Conservation (phyloP, 2,797 vertebrate genomes). For the Leuciscus waleckii region DNA sequence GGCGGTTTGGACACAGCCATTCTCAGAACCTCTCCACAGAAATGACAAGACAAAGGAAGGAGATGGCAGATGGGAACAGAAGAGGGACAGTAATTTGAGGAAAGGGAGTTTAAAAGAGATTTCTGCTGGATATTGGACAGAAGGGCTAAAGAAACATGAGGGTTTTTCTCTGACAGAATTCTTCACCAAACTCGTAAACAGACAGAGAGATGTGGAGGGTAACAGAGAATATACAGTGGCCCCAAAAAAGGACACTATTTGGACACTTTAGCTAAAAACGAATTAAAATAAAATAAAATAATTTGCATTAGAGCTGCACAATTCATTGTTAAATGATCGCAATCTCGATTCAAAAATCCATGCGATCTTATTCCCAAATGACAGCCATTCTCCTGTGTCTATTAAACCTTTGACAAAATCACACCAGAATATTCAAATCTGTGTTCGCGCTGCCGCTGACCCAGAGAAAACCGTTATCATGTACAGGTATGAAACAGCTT, state of each 20-base stretch:
- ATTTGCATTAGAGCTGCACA: background rate
- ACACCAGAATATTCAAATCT: background rate
- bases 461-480: background rate
- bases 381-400: background rate
- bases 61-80: constrained; percentile 22
- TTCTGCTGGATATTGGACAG: constrained; percentile 21
- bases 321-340: background rate
- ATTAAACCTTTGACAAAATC: background rate
- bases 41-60: constrained; percentile 19
- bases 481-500: background rate
- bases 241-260: background rate
- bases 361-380: background rate
- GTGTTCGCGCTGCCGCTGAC: background rate
- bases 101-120: constrained; percentile 26
- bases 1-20: constrained; percentile 21
- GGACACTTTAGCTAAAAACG: background rate
- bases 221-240: background rate
- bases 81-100: constrained; percentile 27
- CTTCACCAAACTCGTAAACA: constrained; percentile 5
- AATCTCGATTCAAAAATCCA: background rate
- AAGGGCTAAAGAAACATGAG: constrained; percentile 1
- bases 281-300: background rate
- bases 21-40: constrained; percentile 42
- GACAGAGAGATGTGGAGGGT: constrained; percentile 10
- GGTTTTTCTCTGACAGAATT: background rate